Evolutionary conservation across 2,797 vertebrate genomes (phyloP).

Genomic region (Cacajao melanocephalus): DNA sequence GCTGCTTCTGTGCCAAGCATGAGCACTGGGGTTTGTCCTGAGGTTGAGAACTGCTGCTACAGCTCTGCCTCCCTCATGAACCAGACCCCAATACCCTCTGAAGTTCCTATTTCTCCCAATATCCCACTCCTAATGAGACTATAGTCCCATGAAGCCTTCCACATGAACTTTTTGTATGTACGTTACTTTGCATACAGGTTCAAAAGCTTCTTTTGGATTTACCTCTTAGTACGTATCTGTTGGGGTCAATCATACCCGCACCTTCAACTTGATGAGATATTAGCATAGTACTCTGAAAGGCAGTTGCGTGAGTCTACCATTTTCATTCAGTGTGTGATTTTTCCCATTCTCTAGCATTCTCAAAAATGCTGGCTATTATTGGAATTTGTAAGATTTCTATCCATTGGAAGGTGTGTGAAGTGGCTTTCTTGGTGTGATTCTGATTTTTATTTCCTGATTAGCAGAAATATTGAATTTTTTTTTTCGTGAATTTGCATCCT

Average conservation of each 20-base stretch:
- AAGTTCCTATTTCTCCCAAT: neutral
- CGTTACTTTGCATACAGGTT: neutral
- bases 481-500: neutral
- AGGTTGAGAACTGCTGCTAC: no score
- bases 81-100: accelerated
- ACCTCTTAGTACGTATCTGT: accelerated
- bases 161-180: neutral
- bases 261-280: neutral
- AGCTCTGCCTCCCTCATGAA: accelerated
- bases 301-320: accelerated
- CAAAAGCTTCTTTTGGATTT: neutral
- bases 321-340: neutral
- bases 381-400: neutral
- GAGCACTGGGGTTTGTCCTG: neutral
- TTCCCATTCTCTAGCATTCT: neutral
- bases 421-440: neutral
- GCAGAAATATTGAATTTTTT: neutral
- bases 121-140: neutral
- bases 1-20: neutral
- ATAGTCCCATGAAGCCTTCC: neutral
- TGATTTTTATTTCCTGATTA: neutral
- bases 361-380: neutral
- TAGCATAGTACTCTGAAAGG: neutral
- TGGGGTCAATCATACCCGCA: neutral
- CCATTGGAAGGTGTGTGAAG: neutral